Conservation (phyloP, 2,797 vertebrate species). For the Corythornis leucogaster region DNA sequence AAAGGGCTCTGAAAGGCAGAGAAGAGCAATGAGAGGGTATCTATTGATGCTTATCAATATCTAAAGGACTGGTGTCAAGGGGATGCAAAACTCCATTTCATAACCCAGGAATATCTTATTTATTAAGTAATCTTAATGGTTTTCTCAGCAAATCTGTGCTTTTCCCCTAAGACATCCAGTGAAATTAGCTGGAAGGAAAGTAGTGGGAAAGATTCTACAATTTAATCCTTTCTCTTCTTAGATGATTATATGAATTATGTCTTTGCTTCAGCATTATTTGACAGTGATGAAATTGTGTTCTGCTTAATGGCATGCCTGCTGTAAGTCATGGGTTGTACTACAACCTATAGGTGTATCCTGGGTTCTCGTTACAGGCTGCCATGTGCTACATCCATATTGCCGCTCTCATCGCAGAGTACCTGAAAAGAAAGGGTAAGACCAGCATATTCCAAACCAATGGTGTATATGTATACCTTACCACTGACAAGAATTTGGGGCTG, state of each 20-base stretch:
- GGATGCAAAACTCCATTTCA: not conserved
- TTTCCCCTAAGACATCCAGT: accelerated
- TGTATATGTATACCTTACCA: not conserved
- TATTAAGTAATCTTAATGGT: not conserved
- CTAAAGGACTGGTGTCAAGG: not conserved
- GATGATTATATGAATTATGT: not conserved
- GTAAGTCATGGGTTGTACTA: not conserved
- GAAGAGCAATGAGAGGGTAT: not conserved
- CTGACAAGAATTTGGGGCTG: not conserved
- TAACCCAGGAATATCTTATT: not conserved
- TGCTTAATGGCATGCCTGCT: not conserved
- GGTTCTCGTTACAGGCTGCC: conserved; percentile 84
- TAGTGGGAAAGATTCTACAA: not conserved
- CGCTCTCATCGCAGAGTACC: conserved; percentile 95
- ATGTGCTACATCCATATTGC: conserved; percentile 99
- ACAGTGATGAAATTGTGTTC: not conserved
- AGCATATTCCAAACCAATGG: not conserved
- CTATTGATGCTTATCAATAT: not conserved
- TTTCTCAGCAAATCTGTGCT: not conserved
- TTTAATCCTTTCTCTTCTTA: not conserved
- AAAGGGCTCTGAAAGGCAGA: not conserved
- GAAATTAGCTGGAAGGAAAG: not conserved
- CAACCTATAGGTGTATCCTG: not conserved
- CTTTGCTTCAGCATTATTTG: not conserved
- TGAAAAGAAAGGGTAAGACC: conserved; percentile 94